phyloP scores from a whole-genome alignment of 1,140 invertebrate species.

The Drosophila ironensis region DNA sequence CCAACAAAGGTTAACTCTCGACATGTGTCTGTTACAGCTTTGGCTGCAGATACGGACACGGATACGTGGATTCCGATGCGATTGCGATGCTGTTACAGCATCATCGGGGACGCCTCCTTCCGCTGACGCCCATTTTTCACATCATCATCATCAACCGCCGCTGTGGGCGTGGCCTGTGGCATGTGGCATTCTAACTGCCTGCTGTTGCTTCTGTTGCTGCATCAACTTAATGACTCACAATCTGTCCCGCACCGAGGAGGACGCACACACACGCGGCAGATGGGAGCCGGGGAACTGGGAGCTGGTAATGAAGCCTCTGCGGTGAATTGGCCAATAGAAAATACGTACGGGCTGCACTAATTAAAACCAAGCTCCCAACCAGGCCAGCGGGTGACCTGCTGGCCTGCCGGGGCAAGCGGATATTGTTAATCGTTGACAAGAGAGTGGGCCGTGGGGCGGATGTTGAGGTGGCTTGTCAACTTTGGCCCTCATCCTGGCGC shows the following conservation, averaged over 20 bases:
- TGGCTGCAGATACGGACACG: too few relatives aligned
- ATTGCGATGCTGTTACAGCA: not conserved
- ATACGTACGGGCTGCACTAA: constrained; percentile 67
- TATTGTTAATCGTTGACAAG: constrained; percentile 56
- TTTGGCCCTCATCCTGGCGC: constrained; percentile 12
- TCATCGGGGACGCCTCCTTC: too few relatives aligned
- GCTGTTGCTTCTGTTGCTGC: constrained; percentile 20
- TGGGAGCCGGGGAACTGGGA: too few relatives aligned
- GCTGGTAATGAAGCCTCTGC: constrained; percentile 68
- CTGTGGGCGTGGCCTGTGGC: constrained; percentile 55
- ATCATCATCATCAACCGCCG: constrained; percentile 37
- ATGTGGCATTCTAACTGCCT: constrained; percentile 48
- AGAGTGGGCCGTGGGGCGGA: constrained; percentile 5
- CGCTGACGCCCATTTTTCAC: constrained; percentile 26
- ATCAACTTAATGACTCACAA: constrained; percentile 72
- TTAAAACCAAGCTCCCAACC: constrained; percentile 72
- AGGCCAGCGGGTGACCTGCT: constrained; percentile 20
- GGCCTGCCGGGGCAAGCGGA: constrained; percentile 22
- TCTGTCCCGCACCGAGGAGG: constrained; percentile 51
- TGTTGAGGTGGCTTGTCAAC: constrained; percentile 40
- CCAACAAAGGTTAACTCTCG: constrained; percentile 62
- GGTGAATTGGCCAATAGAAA: constrained; percentile 78
- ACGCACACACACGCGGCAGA: constrained; percentile 25
- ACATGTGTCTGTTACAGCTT: constrained; percentile 45
- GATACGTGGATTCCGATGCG: constrained; percentile 23